phyloP scores from a whole-genome alignment of 1,140 invertebrate genomes.

The Pygmarrhopalites habei region DNA sequence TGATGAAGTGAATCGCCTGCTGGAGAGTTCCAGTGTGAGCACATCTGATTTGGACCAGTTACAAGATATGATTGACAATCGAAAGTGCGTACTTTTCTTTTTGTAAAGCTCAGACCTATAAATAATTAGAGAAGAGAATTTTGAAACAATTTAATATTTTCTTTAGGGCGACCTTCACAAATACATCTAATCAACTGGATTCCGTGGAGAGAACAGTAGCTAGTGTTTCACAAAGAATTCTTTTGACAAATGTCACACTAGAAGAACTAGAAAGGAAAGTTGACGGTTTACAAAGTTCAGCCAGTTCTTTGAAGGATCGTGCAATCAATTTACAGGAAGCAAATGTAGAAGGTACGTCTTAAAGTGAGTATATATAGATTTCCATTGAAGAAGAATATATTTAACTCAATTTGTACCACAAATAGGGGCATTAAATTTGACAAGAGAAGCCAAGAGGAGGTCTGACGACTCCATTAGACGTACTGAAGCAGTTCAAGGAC shows the following conservation, averaged over 20 bases:
- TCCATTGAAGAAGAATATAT: background rate
- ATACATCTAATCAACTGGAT: slow-evolving; percentile 50
- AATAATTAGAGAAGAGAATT: no score
- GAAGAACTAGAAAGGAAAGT: slow-evolving; percentile 65
- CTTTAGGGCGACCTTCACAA: slow-evolving; percentile 47
- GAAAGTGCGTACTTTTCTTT: slow-evolving; percentile 48
- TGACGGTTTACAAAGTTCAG: slow-evolving; percentile 62
- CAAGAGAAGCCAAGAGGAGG: slow-evolving; percentile 65
- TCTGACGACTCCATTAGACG: slow-evolving; percentile 60
- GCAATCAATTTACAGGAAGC: slow-evolving; percentile 87
- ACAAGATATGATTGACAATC: slow-evolving; percentile 49
- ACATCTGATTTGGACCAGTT: slow-evolving; percentile 64
- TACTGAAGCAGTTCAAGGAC: slow-evolving; percentile 48
- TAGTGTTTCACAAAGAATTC: slow-evolving; percentile 67
- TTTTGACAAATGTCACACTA: slow-evolving; percentile 66
- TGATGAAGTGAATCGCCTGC: slow-evolving; percentile 63
- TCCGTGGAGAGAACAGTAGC: slow-evolving; percentile 58
- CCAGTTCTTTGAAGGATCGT: slow-evolving; percentile 68
- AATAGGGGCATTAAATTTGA: slow-evolving; percentile 76
- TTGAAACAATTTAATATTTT: slow-evolving; percentile 40
- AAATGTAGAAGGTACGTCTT: slow-evolving; percentile 69
- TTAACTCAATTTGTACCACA: background rate
- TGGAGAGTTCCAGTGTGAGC: slow-evolving; percentile 68
- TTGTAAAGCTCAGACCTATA: no score
- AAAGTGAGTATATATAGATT: background rate